phyloP scores from a whole-genome alignment of 2,113 vertebrate species.

The Prinia subflava region DNA sequence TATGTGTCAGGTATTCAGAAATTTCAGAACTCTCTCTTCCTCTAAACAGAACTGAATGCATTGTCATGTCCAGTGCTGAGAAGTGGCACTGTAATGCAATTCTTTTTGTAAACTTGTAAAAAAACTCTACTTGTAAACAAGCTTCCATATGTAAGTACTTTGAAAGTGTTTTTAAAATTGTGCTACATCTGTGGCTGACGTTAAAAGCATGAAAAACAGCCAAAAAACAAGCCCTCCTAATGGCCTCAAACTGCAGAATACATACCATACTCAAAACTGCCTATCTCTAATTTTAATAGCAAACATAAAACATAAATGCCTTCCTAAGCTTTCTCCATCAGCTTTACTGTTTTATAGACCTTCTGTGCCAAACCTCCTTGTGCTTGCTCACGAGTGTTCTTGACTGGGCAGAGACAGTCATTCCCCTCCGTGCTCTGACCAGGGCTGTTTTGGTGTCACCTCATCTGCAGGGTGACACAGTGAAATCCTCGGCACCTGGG shows the following conservation, averaged over 20 bases:
- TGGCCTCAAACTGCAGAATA: not conserved
- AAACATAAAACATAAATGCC: not conserved
- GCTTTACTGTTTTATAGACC: not conserved
- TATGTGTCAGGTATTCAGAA: not conserved
- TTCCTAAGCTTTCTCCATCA: not conserved
- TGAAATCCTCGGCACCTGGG: not conserved
- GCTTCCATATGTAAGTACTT: not conserved
- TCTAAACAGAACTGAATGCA: not conserved
- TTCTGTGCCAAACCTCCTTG: not conserved
- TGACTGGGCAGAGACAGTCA: not conserved
- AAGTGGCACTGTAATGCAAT: not conserved
- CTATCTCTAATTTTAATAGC: slow-evolving; percentile 1
- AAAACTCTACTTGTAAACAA: not conserved
- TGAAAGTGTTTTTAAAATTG: not conserved
- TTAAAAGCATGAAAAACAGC: not conserved
- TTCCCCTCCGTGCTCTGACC: not conserved
- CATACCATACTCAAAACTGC: not conserved
- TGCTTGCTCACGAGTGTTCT: not conserved
- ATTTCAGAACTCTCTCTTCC: not conserved
- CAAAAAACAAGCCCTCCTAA: not conserved
- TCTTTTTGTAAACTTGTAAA: not conserved
- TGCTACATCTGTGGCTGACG: not conserved
- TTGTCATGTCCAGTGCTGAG: not conserved
- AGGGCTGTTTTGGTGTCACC: not conserved
- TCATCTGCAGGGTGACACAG: not conserved